Evolutionary conservation across 92 coral and sea anemone genomes (phyloP).

Genomic region (Siderastrea radians): DNA sequence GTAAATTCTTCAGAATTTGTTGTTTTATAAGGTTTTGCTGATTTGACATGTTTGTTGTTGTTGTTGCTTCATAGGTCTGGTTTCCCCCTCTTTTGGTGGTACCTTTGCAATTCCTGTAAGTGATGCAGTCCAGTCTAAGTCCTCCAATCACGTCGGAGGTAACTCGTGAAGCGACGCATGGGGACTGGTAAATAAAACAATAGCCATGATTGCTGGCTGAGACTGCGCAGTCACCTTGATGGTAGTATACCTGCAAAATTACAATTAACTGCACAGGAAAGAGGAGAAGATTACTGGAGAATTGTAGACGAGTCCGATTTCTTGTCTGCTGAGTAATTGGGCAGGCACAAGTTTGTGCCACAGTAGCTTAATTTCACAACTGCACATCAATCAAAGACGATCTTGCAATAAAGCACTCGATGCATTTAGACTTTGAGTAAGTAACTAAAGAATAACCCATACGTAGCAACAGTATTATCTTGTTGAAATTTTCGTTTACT

Average conservation of each 20-base stretch:
- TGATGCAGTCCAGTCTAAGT: conserved; percentile 33
- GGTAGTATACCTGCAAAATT: neutral
- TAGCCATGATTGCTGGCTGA: neutral
- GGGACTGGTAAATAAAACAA: neutral
- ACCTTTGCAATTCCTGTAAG: conserved; percentile 81
- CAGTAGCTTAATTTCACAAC: neutral
- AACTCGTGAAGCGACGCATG: neutral
- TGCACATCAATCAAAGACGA: neutral
- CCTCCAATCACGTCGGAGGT: conserved; percentile 25
- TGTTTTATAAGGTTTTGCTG: neutral
- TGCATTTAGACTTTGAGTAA: neutral
- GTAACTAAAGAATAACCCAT: neutral
- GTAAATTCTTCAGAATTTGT: too few relatives aligned
- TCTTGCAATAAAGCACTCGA: neutral
- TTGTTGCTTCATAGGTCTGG: conserved; percentile 61
- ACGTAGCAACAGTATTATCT: too few relatives aligned
- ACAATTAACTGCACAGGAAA: neutral
- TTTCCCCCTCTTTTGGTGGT: conserved; percentile 77
- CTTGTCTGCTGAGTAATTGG: neutral
- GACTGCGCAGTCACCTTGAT: neutral
- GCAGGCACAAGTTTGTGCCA: neutral
- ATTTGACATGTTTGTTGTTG: neutral
- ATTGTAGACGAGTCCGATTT: neutral
- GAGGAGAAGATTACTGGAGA: neutral
- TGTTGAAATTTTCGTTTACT: too few relatives aligned